Evolutionary conservation across 2,113 vertebrate species (phyloP), one percentile per base, ranked within the genome.

Genomic region (Phainopepla nitens): DNA sequence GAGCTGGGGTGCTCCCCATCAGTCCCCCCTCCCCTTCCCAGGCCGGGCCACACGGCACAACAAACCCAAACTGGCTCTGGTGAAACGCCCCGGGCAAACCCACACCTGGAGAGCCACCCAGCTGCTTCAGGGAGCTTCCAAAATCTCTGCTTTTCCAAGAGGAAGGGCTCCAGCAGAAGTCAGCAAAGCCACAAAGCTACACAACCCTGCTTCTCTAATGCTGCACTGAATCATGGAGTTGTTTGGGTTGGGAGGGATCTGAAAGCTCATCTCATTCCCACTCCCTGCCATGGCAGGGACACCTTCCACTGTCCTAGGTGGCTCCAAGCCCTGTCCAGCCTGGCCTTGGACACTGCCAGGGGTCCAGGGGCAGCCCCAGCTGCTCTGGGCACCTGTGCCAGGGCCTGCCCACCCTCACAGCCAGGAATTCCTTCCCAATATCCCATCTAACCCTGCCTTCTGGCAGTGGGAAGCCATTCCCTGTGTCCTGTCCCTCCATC

Each of bases 281-380:
- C 5, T 9, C 58, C 53, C 29, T 53, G 69, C 9, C 61, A 18
- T 6, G 20, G 42, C 39, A 53, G 20, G 51, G 53, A 53, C 70
- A 41, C 20, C 5, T 53, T 1, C 27, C 29, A 6, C 69, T 0
- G 0, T 0, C 9, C 45, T 60, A 51, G 45, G 53, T 0, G 28
- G 23, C 7, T 53, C 53, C 58, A 2, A 39, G 2, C 6, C 15
- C 12, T 0, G 0, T 36, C 36, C 61, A 89, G 0, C 29, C 53
- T 27, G 62, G 39, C n/a, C 21, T 41, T 2, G 47, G 47, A 0
- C 62, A 68, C 21, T 54, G 0, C 17, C 79, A 82, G n/a, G 39
- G 45, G 41, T 53, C 12, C 58, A 54, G 33, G 23, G 45, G 11
- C 51, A 66, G 27, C 69, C 53, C 10, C 53, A 82, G 33, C 45